These are phyloP conservation scores for Amphipyra berbera DNA, from an alignment of 2,888 invertebrate species.

Conservation along the genomic window DNA sequence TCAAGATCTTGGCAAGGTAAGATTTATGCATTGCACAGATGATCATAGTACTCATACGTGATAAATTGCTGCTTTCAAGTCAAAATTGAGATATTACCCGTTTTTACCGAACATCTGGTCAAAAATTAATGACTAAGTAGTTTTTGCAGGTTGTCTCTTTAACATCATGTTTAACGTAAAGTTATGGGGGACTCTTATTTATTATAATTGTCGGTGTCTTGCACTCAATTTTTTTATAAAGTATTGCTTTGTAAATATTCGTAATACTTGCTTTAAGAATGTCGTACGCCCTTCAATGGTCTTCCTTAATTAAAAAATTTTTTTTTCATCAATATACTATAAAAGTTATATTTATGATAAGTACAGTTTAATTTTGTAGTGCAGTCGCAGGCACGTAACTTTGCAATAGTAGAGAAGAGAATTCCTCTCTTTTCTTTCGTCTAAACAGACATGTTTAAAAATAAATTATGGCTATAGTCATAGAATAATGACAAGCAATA, in stretches of 20 bases:
- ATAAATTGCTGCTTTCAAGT: conserved; percentile 55
- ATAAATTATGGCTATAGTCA: no score
- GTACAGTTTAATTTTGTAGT: no score
- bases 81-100: conserved; percentile 60
- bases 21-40: conserved; percentile 61
- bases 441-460: no score
- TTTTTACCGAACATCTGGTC: conserved; percentile 56
- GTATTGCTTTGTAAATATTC: background rate
- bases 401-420: no score
- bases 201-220: conserved; percentile 17
- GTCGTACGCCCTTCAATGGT: conserved; percentile 6
- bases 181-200: conserved; percentile 44
- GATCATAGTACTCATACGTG: conserved; percentile 60
- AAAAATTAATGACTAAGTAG: conserved; percentile 49
- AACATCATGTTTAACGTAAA: conserved; percentile 43
- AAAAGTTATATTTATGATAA: no score
- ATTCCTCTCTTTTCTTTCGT: no score
- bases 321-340: background rate
- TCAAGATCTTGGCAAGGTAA: conserved; percentile 68
- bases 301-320: conserved; percentile 12
- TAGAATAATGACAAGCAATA: no score
- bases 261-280: conserved; percentile 5
- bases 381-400: no score
- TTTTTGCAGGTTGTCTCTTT: conserved; percentile 40
- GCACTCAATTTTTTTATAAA: conserved; percentile 13